phyloP scores from a whole-genome alignment of 2,888 invertebrate species.

The Trileptium ribeirensis region DNA sequence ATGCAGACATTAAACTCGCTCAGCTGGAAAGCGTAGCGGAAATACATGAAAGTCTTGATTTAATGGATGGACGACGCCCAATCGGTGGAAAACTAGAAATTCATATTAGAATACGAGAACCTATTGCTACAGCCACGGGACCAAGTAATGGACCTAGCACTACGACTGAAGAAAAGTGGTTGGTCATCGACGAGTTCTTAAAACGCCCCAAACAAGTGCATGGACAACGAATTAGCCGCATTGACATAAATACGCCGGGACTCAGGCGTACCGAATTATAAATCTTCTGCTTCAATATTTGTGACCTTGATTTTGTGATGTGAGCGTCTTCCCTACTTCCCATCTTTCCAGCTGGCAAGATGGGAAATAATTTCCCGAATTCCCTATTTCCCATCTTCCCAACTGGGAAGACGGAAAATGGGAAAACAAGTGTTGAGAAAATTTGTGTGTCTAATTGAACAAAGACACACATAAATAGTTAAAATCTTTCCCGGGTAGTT shows the following conservation, averaged over 20 bases:
- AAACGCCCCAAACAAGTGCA: neutral
- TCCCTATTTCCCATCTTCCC: no score
- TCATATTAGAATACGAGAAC: conserved; percentile 39
- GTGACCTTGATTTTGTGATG: no score
- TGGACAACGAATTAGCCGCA: neutral
- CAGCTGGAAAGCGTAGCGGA: conserved; percentile 80
- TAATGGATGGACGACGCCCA: conserved; percentile 37
- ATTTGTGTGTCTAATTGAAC: no score
- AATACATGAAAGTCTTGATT: conserved; percentile 64
- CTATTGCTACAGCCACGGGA: conserved; percentile 29
- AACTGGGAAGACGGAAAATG: no score
- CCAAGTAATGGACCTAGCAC: neutral
- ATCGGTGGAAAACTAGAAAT: conserved; percentile 18
- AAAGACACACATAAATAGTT: no score
- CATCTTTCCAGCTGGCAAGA: no score
- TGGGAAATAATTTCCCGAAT: no score
- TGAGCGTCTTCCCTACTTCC: no score
- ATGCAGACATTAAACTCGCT: conserved; percentile 72
- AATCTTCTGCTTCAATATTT: no score
- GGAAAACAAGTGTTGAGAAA: no score
- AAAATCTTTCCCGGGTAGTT: no score
- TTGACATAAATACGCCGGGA: neutral
- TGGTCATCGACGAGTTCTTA: conserved; percentile 21
- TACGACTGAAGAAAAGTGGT: conserved; percentile 36
- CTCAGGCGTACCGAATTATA: neutral